These are phyloP conservation scores for Channallabes apus DNA, from an alignment of 2,797 vertebrate genomes.

Conservation along the genomic window DNA sequence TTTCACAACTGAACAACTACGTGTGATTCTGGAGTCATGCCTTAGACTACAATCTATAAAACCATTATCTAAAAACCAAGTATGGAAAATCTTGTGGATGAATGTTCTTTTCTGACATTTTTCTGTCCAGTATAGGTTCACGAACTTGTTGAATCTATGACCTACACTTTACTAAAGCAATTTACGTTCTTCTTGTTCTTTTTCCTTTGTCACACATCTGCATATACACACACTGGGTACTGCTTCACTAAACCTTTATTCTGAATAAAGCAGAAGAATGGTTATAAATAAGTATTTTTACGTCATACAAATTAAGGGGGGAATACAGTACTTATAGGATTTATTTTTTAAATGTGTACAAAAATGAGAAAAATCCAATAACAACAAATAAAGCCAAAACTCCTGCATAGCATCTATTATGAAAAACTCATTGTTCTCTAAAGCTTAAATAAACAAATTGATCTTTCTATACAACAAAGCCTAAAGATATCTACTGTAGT, in stretches of 20 bases:
- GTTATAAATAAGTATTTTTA: not conserved
- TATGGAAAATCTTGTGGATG: not conserved
- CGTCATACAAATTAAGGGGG: not conserved
- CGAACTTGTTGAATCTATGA: not conserved
- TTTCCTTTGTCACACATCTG: not conserved
- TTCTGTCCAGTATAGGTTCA: not conserved
- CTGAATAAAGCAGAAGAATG: not conserved
- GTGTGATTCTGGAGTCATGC: not conserved
- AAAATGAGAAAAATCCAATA: not conserved
- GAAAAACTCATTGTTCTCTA: not conserved
- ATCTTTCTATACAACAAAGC: not conserved
- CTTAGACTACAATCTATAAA: not conserved
- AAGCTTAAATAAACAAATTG: not conserved
- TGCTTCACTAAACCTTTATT: not conserved
- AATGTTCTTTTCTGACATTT: too few species aligned
- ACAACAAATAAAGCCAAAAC: not conserved
- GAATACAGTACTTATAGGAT: not conserved
- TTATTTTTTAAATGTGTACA: not conserved
- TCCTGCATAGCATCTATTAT: not conserved
- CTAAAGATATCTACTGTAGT: not conserved
- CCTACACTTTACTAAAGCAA: not conserved
- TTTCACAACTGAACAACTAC: not conserved
- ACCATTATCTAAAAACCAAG: not conserved
- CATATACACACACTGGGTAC: not conserved
- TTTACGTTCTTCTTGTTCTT: not conserved